Percentiles rank a stretch among this genome's conserved stretches.
phyloP scores from a whole-genome alignment of 2,113 vertebrate species.

The Cephalopterus ornatus region DNA sequence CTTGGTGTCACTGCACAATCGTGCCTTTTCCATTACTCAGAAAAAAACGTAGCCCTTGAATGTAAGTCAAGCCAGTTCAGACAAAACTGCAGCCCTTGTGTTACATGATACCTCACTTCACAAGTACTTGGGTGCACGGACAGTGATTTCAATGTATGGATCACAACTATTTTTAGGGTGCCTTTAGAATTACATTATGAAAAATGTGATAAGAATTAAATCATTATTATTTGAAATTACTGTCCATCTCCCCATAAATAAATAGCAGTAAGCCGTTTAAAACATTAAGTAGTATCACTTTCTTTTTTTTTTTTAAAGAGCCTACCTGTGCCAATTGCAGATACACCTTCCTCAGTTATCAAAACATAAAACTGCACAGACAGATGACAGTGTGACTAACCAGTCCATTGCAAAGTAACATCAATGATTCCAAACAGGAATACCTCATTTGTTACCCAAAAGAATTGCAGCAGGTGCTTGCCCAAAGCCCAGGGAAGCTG shows the following conservation, averaged over 20 bases:
- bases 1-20: background rate
- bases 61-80: background rate
- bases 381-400: background rate
- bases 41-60: background rate
- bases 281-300: background rate
- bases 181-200: background rate
- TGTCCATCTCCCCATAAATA: background rate
- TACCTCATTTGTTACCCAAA: background rate
- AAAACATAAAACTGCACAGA: background rate
- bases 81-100: background rate
- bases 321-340: background rate
- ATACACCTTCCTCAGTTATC: background rate
- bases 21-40: background rate
- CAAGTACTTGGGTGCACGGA: background rate
- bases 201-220: background rate
- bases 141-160: background rate
- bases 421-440: background rate
- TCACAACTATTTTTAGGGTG: background rate
- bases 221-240: background rate
- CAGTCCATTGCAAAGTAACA: background rate
- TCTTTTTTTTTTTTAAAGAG: background rate
- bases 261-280: background rate
- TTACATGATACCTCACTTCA: background rate
- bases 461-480: background rate
- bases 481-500: background rate